Evolutionary conservation across 2,797 vertebrate species (phyloP), one percentile per base, ranked within the genome.

Genomic region (Champsocephalus esox): DNA sequence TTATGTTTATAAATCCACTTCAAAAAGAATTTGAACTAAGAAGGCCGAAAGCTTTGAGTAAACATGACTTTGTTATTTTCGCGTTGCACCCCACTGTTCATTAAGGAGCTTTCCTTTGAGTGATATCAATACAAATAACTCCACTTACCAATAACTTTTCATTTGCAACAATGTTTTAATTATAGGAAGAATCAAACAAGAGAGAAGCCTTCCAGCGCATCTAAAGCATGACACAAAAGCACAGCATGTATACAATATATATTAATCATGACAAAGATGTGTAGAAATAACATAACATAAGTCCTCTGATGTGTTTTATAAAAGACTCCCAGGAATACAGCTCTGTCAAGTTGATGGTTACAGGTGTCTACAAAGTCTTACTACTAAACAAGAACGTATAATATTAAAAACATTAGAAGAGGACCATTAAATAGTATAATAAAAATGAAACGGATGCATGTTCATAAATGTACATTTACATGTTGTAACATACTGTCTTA

Each of bases 1-100:
- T 88, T 86, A 63, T 87, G 64, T 84, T 83, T 88, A 69, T 84
- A 65, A 71, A 63, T 68, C 49, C 56, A 79, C 70, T 75, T 80
- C n/a, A 76, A 81, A 86, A 52, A 75, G 70, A 74, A 82, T 85
- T 83, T 83, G n/a, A 48, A 66, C 51, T 34, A 14, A 71, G 73
- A 73, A 60, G 73, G 70, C 64, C 69, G 65, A 73, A 46, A 75
- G 76, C 28, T 52, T 70, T 81, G 70, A 71, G 28, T 84, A 86
- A 87, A 86, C 64, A 78, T 7, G 13, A 69, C 48, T 61, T 21
- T 49, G 62, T 38, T 59, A 16, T 83, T 82, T 83, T 34, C 70
- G n/a, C 60, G 43, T 66, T 17, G 54, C 24, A 2, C 57, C 58
- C 16, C 11, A 17, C 44, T 71, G 70, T 66, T 77, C n/a, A 84